Percentiles rank a stretch among this genome's conserved stretches.
These are phyloP conservation scores for Furcula furcula DNA, from an alignment of 2,888 invertebrate genomes.

Conservation along the genomic window DNA sequence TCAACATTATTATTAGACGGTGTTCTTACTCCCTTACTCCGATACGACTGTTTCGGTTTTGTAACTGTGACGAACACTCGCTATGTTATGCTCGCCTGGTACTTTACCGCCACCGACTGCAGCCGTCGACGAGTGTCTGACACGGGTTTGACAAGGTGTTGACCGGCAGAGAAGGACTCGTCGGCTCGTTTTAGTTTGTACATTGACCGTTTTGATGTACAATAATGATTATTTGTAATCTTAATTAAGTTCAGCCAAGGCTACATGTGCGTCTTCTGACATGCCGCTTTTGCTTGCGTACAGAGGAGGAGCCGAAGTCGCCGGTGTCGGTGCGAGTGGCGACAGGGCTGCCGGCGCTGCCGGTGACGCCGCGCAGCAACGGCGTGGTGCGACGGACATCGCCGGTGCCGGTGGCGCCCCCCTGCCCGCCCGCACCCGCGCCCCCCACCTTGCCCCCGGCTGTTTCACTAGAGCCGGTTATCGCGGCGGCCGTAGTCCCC, in stretches of 20 bases:
- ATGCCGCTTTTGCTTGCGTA: conserved; percentile 53
- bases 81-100: conserved; percentile 68
- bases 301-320: conserved; percentile 78
- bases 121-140: conserved; percentile 75
- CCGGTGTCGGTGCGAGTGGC: conserved; percentile 68
- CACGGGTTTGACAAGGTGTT: conserved; percentile 72
- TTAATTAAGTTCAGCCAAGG: conserved; percentile 3
- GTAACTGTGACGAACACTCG: conserved; percentile 38
- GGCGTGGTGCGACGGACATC: conserved; percentile 49
- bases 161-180: conserved; percentile 40
- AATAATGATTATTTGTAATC: neutral
- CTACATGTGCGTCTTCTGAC: conserved; percentile 18
- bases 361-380: conserved; percentile 64
- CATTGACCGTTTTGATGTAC: conserved; percentile 8
- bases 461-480: conserved; percentile 33
- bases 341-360: conserved; percentile 60
- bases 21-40: conserved; percentile 39
- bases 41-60: conserved; percentile 42
- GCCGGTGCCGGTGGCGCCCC: conserved; percentile 37
- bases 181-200: conserved; percentile 14
- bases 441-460: conserved; percentile 29
- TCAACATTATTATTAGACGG: conserved; percentile 22
- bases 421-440: conserved; percentile 31
- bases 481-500: conserved; percentile 34
- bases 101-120: conserved; percentile 79